Conservation (phyloP, 2,888 invertebrate genomes). For the Agrochola lychnidis region DNA sequence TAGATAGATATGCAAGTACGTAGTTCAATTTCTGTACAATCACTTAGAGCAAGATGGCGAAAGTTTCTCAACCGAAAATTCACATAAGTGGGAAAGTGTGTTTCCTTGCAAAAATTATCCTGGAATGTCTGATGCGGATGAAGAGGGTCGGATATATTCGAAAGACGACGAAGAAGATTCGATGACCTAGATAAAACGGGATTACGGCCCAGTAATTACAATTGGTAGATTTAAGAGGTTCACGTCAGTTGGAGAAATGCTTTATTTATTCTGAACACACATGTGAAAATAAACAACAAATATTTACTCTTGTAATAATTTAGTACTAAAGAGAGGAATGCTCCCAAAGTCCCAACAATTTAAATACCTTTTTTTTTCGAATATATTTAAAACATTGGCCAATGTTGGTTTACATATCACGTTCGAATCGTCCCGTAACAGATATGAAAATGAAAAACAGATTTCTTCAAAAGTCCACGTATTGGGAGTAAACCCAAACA, state of each 20-base stretch:
- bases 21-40: conserved; percentile 39
- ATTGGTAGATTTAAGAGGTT: conserved; percentile 55
- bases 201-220: conserved; percentile 59
- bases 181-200: conserved; percentile 59
- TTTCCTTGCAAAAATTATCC: conserved; percentile 60
- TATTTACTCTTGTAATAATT: conserved; percentile 10
- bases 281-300: conserved; percentile 13
- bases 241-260: conserved; percentile 12
- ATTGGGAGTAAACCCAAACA: background rate
- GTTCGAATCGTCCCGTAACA: conserved; percentile 4
- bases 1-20: conserved; percentile 15
- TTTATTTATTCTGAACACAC: conserved; percentile 28
- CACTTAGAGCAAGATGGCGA: conserved; percentile 44
- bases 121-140: conserved; percentile 56
- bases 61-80: conserved; percentile 56
- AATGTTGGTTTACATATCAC: conserved; percentile 5
- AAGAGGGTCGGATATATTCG: conserved; percentile 64
- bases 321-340: background rate
- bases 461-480: background rate
- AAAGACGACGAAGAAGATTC: conserved; percentile 48
- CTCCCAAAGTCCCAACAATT: too few species aligned
- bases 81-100: conserved; percentile 64
- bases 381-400: conserved; percentile 21
- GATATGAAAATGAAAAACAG: background rate
- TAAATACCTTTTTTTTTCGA: too few species aligned